Evolutionary conservation across 1,140 invertebrate species (phyloP), one percentile per base, ranked within the genome.

Genomic region (Cheumatopsyche charites): DNA sequence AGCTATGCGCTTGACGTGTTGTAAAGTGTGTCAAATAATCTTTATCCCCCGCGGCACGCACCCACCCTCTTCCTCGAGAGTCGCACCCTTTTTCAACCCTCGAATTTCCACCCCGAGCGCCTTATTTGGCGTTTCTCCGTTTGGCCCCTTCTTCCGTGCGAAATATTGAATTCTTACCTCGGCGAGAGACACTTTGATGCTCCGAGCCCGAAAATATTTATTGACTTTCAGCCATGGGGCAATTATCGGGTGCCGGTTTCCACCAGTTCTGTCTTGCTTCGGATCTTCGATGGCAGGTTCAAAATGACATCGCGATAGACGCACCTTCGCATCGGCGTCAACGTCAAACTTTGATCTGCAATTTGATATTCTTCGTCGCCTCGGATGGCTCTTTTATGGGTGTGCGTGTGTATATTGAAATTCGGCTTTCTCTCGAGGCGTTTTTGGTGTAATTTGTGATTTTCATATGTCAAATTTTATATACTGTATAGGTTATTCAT

Each of bases 1-100:
- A 61, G 70, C 36, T 42, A 55, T 61, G 47, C 42, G 67, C 70
- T 66, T 67, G 70, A 66, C 70, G 62, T 62, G 45, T 67, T 72
- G 47, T 72, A 72, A 72, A 72, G 70, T 72, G 70, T 72, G 70
- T 72, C 70, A 72, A 72, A 72, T 72, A 72, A 72, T 72, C 70
- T 72, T 62, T 62, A 61, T 61, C 29, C 67, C 47, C 67, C 67
- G n/a, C 29, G 6, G 23, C 29, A 7, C 41, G 6, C 41, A 36
- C 47, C 49, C 47, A 11, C 17, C 15, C 67, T 19, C n/a, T 61
- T 25, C 25, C n/a, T 11, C 17, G 4, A 17, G 9, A 13, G 15
- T 36, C 42, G 9, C 36, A 13, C 36, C 19, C 36, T n/a, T 45
- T n/a, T 23, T 15, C 25, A 13, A 17, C 6, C 62, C 26, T 21